Percentiles rank a stretch among this genome's conserved stretches.
phyloP scores from a whole-genome alignment of 37 sponge, comb jelly and placozoan species.

The Hexactinellida sp. region DNA sequence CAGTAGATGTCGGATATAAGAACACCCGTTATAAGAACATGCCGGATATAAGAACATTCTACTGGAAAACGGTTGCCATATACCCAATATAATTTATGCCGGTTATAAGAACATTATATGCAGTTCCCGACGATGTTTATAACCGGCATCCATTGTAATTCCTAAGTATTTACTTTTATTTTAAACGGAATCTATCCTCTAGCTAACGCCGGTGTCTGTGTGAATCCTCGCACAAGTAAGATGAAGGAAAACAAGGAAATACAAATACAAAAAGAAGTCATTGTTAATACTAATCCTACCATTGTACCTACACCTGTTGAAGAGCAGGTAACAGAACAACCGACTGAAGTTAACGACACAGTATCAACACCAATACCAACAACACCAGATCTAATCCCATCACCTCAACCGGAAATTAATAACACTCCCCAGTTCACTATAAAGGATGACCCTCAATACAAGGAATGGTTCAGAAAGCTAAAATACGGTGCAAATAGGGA shows the following conservation, averaged over 20 bases:
- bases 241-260: background rate
- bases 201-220: background rate
- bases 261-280: background rate
- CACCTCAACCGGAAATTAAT: background rate
- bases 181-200: too few relatives aligned
- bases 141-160: too few relatives aligned
- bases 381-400: background rate
- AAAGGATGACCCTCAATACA: slow-evolving; percentile 68
- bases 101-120: too few relatives aligned
- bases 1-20: too few relatives aligned
- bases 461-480: slow-evolving; percentile 62
- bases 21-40: too few relatives aligned
- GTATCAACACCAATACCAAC: background rate
- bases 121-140: too few relatives aligned
- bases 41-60: too few relatives aligned
- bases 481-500: slow-evolving; percentile 70
- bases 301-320: background rate
- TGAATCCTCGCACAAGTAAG: background rate
- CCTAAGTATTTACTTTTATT: too few relatives aligned
- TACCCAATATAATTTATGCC: too few relatives aligned
- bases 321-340: background rate
- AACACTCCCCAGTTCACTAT: slow-evolving; percentile 12
- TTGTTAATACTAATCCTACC: background rate
- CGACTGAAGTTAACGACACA: background rate
- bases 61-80: too few relatives aligned